These are phyloP conservation scores for Ctenopoma multispine DNA, from an alignment of 2,797 vertebrate species.

Conservation along the genomic window DNA sequence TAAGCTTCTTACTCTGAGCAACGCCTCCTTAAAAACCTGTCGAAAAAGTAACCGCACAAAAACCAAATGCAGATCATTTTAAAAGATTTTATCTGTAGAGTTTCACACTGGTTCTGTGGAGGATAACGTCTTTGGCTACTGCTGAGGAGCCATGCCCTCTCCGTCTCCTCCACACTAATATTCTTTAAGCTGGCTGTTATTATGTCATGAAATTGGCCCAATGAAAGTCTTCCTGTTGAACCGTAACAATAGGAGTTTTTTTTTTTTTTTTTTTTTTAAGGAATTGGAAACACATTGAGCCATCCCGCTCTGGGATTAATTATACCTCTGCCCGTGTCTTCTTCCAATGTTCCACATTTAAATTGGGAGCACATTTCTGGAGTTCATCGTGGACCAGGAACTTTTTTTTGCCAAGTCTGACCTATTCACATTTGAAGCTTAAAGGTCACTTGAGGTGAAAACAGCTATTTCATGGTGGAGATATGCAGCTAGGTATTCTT, in stretches of 20 bases:
- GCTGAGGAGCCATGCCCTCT: slow-evolving; percentile 21
- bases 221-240: slow-evolving; percentile 56
- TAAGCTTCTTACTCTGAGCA: slow-evolving; percentile 18
- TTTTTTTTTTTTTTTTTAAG: slow-evolving; percentile 12
- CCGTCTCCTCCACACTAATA: slow-evolving; percentile 33
- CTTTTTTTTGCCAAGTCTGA: slow-evolving; percentile 37
- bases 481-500: not conserved
- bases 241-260: slow-evolving; percentile 53
- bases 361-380: slow-evolving; percentile 63
- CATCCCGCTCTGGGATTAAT: slow-evolving; percentile 48
- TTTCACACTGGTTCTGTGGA: slow-evolving; percentile 24
- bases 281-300: slow-evolving; percentile 66
- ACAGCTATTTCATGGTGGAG: not conserved
- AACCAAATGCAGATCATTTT: slow-evolving; percentile 50
- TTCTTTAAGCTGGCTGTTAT: slow-evolving; percentile 43
- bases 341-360: slow-evolving; percentile 62
- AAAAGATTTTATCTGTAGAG: slow-evolving; percentile 36
- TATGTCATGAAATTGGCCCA: slow-evolving; percentile 63
- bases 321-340: slow-evolving; percentile 31
- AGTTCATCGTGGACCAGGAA: slow-evolving; percentile 30
- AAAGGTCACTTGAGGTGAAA: slow-evolving; percentile 29
- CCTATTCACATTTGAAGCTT: slow-evolving; percentile 21
- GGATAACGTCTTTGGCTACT: slow-evolving; percentile 19
- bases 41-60: slow-evolving; percentile 27
- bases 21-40: slow-evolving; percentile 32